phyloP scores from a whole-genome alignment of 2,888 invertebrate genomes.

The Scaptomyza cyrtandrae region DNA sequence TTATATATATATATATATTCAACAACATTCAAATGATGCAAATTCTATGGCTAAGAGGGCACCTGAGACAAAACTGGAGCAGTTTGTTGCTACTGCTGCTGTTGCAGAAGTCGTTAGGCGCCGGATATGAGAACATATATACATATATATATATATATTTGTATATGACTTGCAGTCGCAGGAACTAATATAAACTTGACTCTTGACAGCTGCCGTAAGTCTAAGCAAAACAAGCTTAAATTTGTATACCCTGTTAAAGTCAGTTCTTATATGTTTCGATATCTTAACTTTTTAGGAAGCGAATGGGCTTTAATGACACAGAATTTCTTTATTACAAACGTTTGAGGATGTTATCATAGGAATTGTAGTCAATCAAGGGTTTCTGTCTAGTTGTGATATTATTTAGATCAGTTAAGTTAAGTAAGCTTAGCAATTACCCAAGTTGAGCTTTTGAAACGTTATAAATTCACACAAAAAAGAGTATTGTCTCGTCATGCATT shows the following conservation, averaged over 20 bases:
- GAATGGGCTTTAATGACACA: no score
- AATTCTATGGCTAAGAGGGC: slow-evolving; percentile 13
- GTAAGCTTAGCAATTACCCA: no score
- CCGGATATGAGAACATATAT: slow-evolving; percentile 45
- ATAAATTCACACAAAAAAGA: not conserved
- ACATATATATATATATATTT: not conserved
- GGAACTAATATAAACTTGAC: slow-evolving; percentile 38
- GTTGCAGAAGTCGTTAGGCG: slow-evolving; percentile 27
- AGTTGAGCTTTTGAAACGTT: no score
- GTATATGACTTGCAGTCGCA: slow-evolving; percentile 21
- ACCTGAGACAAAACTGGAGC: slow-evolving; percentile 24
- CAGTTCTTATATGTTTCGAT: no score
- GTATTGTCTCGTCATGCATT: slow-evolving; percentile 5
- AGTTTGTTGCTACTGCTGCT: slow-evolving; percentile 5
- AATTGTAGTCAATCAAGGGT: no score
- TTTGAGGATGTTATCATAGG: no score
- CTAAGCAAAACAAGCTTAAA: not conserved
- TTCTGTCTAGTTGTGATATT: no score
- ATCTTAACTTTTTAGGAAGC: no score
- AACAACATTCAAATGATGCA: slow-evolving; percentile 20
- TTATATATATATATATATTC: no score
- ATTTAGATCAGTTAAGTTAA: no score
- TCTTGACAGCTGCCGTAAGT: slow-evolving; percentile 1
- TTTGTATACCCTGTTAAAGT: not conserved
- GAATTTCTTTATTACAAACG: no score